phyloP scores from a whole-genome alignment of 2,888 invertebrate species.

The Athalia circularis region DNA sequence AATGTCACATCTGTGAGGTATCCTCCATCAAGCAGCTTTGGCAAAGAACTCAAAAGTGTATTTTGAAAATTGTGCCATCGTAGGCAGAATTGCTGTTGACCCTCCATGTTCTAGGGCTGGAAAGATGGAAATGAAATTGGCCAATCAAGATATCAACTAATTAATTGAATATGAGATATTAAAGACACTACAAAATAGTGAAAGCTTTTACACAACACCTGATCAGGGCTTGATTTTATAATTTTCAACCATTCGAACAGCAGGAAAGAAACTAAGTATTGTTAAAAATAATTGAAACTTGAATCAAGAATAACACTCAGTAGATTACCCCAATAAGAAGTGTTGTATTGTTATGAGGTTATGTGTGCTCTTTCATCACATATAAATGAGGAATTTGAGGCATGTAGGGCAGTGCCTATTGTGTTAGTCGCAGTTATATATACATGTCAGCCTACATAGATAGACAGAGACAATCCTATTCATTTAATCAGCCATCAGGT shows the following conservation, averaged over 20 bases:
- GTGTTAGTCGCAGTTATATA: slow-evolving; percentile 46
- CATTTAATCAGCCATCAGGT: slow-evolving; percentile 74
- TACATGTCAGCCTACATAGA: slow-evolving; percentile 31
- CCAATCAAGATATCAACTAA: not conserved
- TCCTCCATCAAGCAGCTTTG: slow-evolving; percentile 86
- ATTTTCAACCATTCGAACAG: no score
- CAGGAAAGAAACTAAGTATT: no score
- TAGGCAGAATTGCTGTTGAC: slow-evolving; percentile 87
- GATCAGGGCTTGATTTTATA: no score
- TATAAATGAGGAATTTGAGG: slow-evolving; percentile 42
- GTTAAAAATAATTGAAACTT: no score
- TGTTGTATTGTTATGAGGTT: slow-evolving; percentile 47
- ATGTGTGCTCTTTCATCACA: slow-evolving; percentile 43
- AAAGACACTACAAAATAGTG: no score
- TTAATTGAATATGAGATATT: not conserved
- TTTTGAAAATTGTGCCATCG: slow-evolving; percentile 89
- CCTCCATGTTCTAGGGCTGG: slow-evolving; percentile 74
- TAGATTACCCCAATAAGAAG: not conserved
- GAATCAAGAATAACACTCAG: no score
- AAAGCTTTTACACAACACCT: no score
- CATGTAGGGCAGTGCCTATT: slow-evolving; percentile 51
- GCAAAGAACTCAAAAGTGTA: slow-evolving; percentile 85
- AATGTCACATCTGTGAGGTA: slow-evolving; percentile 91
- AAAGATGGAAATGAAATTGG: not conserved
- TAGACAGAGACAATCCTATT: slow-evolving; percentile 68